Percentiles rank a stretch among this genome's conserved stretches.
Conservation (phyloP, 2,888 invertebrate genomes). For the Drosophila yooni region DNA sequence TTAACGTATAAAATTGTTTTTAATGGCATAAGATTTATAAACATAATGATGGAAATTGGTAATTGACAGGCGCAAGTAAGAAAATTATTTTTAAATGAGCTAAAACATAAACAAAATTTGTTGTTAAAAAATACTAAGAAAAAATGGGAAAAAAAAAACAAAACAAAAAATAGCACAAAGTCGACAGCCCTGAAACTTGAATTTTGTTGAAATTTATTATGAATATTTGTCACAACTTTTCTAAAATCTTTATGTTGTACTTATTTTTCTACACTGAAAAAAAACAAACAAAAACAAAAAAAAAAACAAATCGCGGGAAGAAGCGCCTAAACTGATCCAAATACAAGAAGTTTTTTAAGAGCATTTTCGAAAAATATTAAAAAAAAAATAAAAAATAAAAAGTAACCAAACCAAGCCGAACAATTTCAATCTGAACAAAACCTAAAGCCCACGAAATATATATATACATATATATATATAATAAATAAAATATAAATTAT, state of each 20-base stretch:
- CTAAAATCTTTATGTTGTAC: constrained; percentile 40
- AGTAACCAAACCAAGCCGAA: constrained; percentile 60
- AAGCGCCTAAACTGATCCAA: constrained; percentile 29
- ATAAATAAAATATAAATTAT: constrained; percentile 36
- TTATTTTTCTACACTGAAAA: constrained; percentile 47
- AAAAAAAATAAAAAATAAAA: constrained; percentile 8
- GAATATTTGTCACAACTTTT: constrained; percentile 19
- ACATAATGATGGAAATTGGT: constrained; percentile 11
- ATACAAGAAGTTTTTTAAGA: constrained; percentile 61
- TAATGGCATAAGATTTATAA: constrained; percentile 50
- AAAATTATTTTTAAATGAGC: constrained; percentile 44
- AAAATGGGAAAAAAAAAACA: constrained; percentile 5
- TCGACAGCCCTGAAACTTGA: constrained; percentile 33
- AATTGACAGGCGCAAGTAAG: constrained; percentile 14
- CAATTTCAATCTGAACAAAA: constrained; percentile 77
- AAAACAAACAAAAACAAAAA: neutral
- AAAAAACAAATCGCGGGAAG: neutral
- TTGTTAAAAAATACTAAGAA: constrained; percentile 48
- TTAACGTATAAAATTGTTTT: constrained; percentile 48
- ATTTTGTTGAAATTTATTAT: constrained; percentile 56
- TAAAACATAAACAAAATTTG: constrained; percentile 38
- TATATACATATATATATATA: constrained; percentile 48
- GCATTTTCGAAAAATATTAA: constrained; percentile 77
- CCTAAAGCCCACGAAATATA: constrained; percentile 73
- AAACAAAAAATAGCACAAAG: constrained; percentile 40